Evolutionary conservation across 2,888 invertebrate species (phyloP).

Genomic region (Pachycephus smyrnensis): DNA sequence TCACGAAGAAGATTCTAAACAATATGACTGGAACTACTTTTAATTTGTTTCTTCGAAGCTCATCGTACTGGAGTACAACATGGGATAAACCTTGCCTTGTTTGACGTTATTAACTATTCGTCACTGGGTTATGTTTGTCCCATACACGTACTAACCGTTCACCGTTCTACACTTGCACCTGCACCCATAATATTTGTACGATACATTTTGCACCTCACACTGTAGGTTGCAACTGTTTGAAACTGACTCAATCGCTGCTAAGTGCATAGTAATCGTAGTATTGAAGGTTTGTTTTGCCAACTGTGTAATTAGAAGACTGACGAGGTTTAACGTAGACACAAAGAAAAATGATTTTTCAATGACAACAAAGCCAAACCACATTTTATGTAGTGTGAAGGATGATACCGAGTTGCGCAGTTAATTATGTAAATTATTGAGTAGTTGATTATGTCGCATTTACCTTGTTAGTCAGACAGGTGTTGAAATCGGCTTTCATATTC

Average conservation of each 20-base stretch:
- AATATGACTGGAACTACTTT: not conserved
- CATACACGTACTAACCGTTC: slow-evolving; percentile 23
- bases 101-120: slow-evolving; percentile 46
- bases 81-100: slow-evolving; percentile 55
- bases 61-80: slow-evolving; percentile 40
- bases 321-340: not conserved
- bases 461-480: slow-evolving; percentile 85
- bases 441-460: slow-evolving; percentile 68
- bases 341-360: not conserved
- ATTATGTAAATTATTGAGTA: not conserved
- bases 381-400: not conserved
- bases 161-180: slow-evolving; percentile 7
- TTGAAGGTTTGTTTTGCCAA: not conserved
- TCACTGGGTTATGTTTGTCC: slow-evolving; percentile 65
- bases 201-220: too few species aligned
- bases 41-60: not conserved
- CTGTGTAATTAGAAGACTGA: not conserved
- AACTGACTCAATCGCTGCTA: not conserved
- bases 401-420: not conserved
- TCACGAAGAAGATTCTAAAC: not conserved
- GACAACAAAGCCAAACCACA: not conserved
- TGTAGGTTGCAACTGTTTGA: too few species aligned
- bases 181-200: slow-evolving; percentile 1
- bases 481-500: slow-evolving; percentile 92
- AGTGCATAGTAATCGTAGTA: not conserved